phyloP scores from a whole-genome alignment of 2,113 vertebrate species.

The Columba janthina region DNA sequence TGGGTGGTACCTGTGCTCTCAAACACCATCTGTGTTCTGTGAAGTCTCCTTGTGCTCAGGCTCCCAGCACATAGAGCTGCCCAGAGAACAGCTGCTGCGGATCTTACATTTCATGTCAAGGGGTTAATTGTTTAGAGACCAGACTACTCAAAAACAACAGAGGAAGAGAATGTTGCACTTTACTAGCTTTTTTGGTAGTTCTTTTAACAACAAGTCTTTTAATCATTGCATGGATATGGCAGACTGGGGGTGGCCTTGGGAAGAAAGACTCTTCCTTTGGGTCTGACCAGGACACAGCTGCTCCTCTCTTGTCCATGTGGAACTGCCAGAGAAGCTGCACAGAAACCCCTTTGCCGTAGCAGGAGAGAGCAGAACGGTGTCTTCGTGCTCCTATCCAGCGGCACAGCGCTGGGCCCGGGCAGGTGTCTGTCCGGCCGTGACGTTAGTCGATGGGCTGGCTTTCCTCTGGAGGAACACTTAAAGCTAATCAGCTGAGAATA shows the following conservation, averaged over 20 bases:
- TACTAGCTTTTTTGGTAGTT: not conserved
- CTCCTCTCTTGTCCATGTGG: not conserved
- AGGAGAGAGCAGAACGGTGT: not conserved
- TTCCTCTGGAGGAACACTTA: not conserved
- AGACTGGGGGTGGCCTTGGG: not conserved
- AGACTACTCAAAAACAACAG: not conserved
- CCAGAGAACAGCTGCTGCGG: not conserved
- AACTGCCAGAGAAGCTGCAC: not conserved
- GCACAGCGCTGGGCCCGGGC: not conserved
- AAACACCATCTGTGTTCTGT: not conserved
- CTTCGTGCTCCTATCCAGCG: accelerated
- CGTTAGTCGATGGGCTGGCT: not conserved
- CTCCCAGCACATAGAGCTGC: not conserved
- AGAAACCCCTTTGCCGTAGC: not conserved
- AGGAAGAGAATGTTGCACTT: not conserved
- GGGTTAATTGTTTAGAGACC: not conserved
- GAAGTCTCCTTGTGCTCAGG: not conserved
- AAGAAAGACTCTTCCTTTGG: not conserved
- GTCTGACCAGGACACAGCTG: not conserved
- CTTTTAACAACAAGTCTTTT: not conserved
- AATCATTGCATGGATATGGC: not conserved
- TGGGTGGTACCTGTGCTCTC: not conserved
- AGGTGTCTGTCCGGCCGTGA: accelerated
- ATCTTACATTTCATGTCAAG: not conserved
- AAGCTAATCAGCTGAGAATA: not conserved